Evolutionary conservation across 1,140 invertebrate species (phyloP).

Genomic region (Akabosia matsudoensis): DNA sequence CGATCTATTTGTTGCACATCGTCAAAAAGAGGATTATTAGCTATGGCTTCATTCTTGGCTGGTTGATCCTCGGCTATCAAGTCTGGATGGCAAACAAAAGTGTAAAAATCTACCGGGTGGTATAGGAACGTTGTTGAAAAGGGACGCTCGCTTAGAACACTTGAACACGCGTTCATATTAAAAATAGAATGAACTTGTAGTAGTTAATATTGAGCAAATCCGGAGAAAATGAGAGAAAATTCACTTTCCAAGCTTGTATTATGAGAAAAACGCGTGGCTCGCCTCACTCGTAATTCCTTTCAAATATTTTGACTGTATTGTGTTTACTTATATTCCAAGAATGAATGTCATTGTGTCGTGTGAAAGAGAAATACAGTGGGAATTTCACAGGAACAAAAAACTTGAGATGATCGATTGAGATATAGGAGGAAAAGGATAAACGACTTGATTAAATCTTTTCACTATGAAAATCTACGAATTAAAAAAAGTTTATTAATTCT

Average conservation of each 20-base stretch:
- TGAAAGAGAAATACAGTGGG: not conserved
- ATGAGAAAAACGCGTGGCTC: too few relatives aligned
- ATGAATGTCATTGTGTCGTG: not conserved
- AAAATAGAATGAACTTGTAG: not conserved
- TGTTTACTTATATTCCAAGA: not conserved
- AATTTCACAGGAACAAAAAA: not conserved
- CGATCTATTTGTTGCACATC: not conserved
- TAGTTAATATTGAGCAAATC: not conserved
- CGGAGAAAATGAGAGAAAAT: not conserved
- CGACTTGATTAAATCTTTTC: slow-evolving; percentile 7
- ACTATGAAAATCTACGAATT: not conserved
- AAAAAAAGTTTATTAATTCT: not conserved
- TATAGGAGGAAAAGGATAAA: not conserved
- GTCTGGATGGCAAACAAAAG: not conserved
- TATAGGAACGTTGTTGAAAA: not conserved
- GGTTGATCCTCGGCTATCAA: not conserved
- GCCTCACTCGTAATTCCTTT: not conserved
- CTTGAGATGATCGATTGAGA: not conserved
- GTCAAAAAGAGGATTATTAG: not conserved
- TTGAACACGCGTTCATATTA: not conserved
- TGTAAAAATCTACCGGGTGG: not conserved
- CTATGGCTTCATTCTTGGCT: not conserved
- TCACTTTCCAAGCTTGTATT: too few relatives aligned
- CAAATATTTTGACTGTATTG: not conserved
- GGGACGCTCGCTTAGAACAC: not conserved